Conservation (phyloP, 2,113 vertebrate species). For the Passer montanus region DNA sequence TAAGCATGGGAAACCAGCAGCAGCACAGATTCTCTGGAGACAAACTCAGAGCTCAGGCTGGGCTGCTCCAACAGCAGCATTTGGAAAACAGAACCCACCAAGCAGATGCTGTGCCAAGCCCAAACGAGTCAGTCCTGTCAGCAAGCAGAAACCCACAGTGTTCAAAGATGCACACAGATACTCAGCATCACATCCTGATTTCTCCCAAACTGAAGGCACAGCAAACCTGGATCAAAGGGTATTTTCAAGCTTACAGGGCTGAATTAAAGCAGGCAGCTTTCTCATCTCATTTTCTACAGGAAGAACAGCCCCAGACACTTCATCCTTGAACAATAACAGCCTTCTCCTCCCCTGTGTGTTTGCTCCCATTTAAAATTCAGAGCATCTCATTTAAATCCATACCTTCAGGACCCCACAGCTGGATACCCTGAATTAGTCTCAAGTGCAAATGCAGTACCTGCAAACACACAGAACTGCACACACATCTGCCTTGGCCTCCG, state of each 20-base stretch:
- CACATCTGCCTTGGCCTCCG: accelerated
- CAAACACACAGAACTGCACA: neutral
- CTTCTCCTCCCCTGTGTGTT: neutral
- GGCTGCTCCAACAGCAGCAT: neutral
- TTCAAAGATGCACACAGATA: neutral
- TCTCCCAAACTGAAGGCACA: neutral
- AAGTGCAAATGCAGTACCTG: neutral
- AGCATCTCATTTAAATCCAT: neutral
- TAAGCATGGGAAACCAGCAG: neutral
- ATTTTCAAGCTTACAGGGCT: neutral
- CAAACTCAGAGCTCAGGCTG: neutral
- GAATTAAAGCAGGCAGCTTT: neutral
- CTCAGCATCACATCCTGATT: neutral
- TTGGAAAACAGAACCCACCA: neutral
- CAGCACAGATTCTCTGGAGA: neutral
- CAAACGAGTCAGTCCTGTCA: neutral
- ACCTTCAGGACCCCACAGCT: neutral
- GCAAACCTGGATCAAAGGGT: neutral
- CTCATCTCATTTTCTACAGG: neutral
- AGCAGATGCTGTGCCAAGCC: neutral
- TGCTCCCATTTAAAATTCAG: neutral
- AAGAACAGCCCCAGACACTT: neutral
- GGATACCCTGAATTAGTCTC: neutral
- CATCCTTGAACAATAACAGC: neutral
- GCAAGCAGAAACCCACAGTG: neutral